Evolutionary conservation across 2,113 vertebrate species (phyloP), one percentile per base, ranked within the genome.

Genomic region (Motacilla tschutschensis): DNA sequence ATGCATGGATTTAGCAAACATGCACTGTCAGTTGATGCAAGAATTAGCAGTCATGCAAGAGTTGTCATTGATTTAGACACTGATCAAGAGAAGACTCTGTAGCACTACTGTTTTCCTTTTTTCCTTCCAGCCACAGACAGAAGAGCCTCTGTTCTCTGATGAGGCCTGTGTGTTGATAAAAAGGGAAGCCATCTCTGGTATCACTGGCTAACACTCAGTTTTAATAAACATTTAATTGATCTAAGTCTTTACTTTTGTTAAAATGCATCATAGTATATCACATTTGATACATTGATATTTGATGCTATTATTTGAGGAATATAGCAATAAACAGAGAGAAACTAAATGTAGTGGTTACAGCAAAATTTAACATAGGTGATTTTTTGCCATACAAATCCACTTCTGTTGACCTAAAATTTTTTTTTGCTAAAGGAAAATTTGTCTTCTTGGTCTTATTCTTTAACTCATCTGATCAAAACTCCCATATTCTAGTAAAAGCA

Each of bases 11-110:
- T 86, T 79, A 86, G 47, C 0, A 1, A 82, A 63, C 65, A 53
- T 26, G 35, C 19, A 21, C 81, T 91, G 67, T 46, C 85, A 80
- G 65, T 83, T 57, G 57, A 66, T 73, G 44, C 21, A 53, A 79
- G 92, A 94, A 92, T 86, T 90, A 94, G 51, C 71, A 87, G 71
- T 59, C 79, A 70, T 80, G 76, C 79, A 77, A 84, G 82, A 71
- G 21, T 80, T 94, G 64, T 76, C 50, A 1, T 80, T 94, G 84
- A 79, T 91, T 91, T 94, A 90, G 82, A 77, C 53, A 79, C 46
- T 62, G 81, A 91, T 90, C 76, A 80, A 82, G 92, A 77, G 66
- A 71, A 87, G 77, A 88, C 47, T 91, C 81, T 92, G 63, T 89
- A 64, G 44, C 66, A 57, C 33, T 74, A 69, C 83, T 94, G 74